Percentiles rank a stretch among this genome's conserved stretches.
Conservation (phyloP, 2,888 invertebrate species). For the Ornithoptera priamus region DNA sequence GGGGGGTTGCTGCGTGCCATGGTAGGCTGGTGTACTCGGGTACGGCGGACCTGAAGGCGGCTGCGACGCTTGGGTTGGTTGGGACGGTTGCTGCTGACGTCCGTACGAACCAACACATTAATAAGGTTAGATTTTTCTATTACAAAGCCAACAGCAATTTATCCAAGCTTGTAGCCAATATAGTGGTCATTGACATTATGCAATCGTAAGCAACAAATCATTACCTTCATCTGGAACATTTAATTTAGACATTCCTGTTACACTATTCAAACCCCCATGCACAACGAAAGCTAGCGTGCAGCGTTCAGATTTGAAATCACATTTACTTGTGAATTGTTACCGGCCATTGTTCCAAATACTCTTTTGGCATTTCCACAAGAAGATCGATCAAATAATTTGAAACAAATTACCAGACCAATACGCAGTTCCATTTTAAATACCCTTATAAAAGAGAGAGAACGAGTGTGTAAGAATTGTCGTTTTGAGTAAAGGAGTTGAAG, state of each 20-base stretch:
- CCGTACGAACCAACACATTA: slow-evolving; percentile 81
- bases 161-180: slow-evolving; percentile 73
- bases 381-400: slow-evolving; percentile 33
- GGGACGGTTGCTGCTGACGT: slow-evolving; percentile 81
- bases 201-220: slow-evolving; percentile 70
- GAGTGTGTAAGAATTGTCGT: slow-evolving; percentile 56
- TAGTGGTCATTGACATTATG: slow-evolving; percentile 60
- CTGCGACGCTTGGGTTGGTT: slow-evolving; percentile 78
- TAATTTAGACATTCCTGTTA: slow-evolving; percentile 73
- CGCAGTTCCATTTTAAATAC: slow-evolving; percentile 10
- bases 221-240: slow-evolving; percentile 69
- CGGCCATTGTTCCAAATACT: slow-evolving; percentile 57
- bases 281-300: slow-evolving; percentile 80
- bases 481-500: slow-evolving; percentile 69
- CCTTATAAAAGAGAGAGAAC: slow-evolving; percentile 23
- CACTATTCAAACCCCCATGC: slow-evolving; percentile 76
- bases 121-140: slow-evolving; percentile 80
- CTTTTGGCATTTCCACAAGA: slow-evolving; percentile 48
- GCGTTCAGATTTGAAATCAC: slow-evolving; percentile 72
- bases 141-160: slow-evolving; percentile 74
- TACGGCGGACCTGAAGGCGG: slow-evolving; percentile 75
- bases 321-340: slow-evolving; percentile 57
- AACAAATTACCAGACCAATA: slow-evolving; percentile 10
- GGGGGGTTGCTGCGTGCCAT: slow-evolving; percentile 79
- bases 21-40: slow-evolving; percentile 78